A percentile compares a stretch with the other conserved stretches of the same genome.
phyloP scores from a whole-genome alignment of 1,140 invertebrate species.

The Trichomalopsis sarcophagae region DNA sequence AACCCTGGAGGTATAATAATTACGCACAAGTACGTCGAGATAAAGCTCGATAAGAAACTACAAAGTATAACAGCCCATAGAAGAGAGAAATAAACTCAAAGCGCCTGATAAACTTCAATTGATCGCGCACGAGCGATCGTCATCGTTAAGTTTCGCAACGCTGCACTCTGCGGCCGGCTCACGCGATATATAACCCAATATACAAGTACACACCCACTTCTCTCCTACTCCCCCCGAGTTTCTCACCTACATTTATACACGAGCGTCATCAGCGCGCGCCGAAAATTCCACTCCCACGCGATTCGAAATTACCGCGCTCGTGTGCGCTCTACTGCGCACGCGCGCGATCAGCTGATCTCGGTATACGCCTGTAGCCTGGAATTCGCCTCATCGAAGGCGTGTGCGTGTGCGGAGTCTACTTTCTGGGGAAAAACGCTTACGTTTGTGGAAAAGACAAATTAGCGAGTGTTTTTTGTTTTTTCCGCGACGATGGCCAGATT shows the following conservation, averaged over 20 bases:
- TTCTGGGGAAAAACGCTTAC: background rate
- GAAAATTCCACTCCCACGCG: conserved; percentile 9
- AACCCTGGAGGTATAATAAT: no score
- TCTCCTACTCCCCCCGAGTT: no score
- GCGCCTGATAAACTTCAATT: conserved; percentile 50
- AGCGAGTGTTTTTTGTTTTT: background rate
- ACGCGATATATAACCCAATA: background rate
- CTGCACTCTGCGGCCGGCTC: background rate
- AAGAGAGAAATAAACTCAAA: no score
- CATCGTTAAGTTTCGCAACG: conserved; percentile 45
- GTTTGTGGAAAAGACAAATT: background rate
- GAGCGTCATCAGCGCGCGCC: background rate
- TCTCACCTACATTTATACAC: background rate
- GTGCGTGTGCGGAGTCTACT: background rate
- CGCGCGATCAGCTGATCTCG: conserved; percentile 44
- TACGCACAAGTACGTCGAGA: no score
- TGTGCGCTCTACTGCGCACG: conserved; percentile 26
- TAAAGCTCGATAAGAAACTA: no score
- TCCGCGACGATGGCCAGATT: conserved; percentile 50
- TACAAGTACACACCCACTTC: background rate
- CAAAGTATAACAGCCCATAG: background rate
- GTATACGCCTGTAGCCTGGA: background rate
- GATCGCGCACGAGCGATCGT: conserved; percentile 39
- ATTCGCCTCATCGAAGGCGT: background rate
- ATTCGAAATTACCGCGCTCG: conserved; percentile 2